Base-by-base conservation (phyloP, 2,797 vertebrate genomes). In the Sylvia borin region DNA sequence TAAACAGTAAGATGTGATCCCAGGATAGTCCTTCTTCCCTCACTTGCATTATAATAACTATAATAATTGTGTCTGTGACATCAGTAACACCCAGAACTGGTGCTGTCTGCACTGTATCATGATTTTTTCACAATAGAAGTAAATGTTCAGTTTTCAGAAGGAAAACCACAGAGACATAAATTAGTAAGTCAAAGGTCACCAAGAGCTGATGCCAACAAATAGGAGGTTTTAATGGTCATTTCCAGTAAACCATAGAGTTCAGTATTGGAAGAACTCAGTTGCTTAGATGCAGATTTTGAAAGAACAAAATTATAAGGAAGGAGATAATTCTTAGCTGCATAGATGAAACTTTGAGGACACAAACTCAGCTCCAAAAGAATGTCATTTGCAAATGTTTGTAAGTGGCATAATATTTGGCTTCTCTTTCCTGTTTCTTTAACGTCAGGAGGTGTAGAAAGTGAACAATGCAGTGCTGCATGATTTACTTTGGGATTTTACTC, bases 401-500 rank as follows among this genome's bases (percentile, higher is more conserved):
- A n/a, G 25, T 26, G 8, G 22, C 53, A 13, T 25, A 36, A 29
- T 51, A 72, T 66, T 48, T 65, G 74, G 38, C 53, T 86, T 48
- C 65, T 88, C 31, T 64, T 88, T 84, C 29, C 21, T 87, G 38
- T 60, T 90, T 91, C 54, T 84, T 36, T 45, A 20, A 2, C 20
- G 76, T 75, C 77, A 95, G 47, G 45, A 86, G 22, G 32, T 55
- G 19, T 19, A 77, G 70, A 61, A 61, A 48, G 57, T 70, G 68
- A 94, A 66, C 40, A 81, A 48, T 18, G 6, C 6, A 92, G 25
- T 38, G 8, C 9, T 64, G 25, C n/a, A 64, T 2, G 2, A 16
- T 70, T 68, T 67, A 83, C 16, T 67, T 91, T 85, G 72, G 51
- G 72, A 81, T 90, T 95, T 95, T 87, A 91, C 78, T 92, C 88